Evolutionary conservation across 2,888 invertebrate species (phyloP).

Genomic region (Allygus modestus): DNA sequence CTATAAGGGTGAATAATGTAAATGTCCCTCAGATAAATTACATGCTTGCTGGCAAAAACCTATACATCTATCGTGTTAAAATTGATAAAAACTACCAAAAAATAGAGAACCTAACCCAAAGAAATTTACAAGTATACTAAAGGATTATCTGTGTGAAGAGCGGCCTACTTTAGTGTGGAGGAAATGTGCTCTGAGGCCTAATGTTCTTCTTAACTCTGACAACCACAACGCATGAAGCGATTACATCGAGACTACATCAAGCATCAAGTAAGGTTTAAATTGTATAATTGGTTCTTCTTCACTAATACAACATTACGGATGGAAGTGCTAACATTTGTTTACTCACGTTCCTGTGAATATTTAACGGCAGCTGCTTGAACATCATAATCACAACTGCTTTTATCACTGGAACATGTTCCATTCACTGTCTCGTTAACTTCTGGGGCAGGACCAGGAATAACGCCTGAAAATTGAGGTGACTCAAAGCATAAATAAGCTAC

Average conservation of each 20-base stretch:
- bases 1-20: not conserved
- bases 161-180: not conserved
- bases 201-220: not conserved
- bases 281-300: too few species aligned
- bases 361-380: conserved; percentile 19
- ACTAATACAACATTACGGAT: too few species aligned
- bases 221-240: not conserved
- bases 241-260: not conserved
- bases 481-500: not conserved
- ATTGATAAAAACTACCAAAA: not conserved
- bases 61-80: not conserved
- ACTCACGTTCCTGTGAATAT: conserved; percentile 61
- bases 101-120: not conserved
- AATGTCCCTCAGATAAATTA: not conserved
- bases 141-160: not conserved
- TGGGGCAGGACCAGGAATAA: not conserved
- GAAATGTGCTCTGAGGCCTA: not conserved
- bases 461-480: not conserved
- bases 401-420: conserved; percentile 66
- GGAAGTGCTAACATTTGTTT: too few species aligned
- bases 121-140: not conserved
- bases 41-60: not conserved
- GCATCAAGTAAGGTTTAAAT: too few species aligned
- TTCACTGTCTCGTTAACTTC: conserved; percentile 60
- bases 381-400: conserved; percentile 46